Evolutionary conservation across 2,113 vertebrate species (phyloP).

Genomic region (Elachura formosa): DNA sequence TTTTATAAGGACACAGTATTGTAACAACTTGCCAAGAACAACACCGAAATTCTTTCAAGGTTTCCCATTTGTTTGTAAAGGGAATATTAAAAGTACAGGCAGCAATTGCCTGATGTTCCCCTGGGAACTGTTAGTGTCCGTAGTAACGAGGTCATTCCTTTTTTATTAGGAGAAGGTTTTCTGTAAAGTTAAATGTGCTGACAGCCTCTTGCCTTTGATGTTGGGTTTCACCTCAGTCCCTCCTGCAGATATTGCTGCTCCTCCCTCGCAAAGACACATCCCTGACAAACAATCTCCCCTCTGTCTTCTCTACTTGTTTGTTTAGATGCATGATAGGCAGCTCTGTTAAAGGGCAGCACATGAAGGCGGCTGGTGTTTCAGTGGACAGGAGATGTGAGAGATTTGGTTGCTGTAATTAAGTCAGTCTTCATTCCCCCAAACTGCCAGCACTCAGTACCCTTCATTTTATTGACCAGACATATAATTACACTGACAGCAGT

Average conservation of each 20-base stretch:
- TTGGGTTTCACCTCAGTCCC: slow-evolving; percentile 71
- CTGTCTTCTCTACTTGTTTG: slow-evolving; percentile 67
- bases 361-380: slow-evolving; percentile 27
- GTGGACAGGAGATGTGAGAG: slow-evolving; percentile 27
- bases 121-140: slow-evolving; percentile 72
- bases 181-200: slow-evolving; percentile 75
- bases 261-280: slow-evolving; percentile 65
- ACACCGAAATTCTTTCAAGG: slow-evolving; percentile 66
- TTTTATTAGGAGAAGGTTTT: slow-evolving; percentile 75
- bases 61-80: slow-evolving; percentile 72
- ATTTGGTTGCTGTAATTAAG: slow-evolving; percentile 54
- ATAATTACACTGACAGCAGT: slow-evolving; percentile 3
- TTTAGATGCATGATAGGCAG: slow-evolving; percentile 67
- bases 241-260: slow-evolving; percentile 64
- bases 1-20: slow-evolving; percentile 60
- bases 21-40: slow-evolving; percentile 67
- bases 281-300: slow-evolving; percentile 66
- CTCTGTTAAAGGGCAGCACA: slow-evolving; percentile 52
- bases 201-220: slow-evolving; percentile 74
- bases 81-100: slow-evolving; percentile 70
- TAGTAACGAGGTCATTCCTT: slow-evolving; percentile 71
- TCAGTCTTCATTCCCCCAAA: slow-evolving; percentile 16
- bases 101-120: slow-evolving; percentile 55
- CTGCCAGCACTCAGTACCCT: slow-evolving; percentile 7
- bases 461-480: slow-evolving; percentile 41